Conservation (phyloP, 2,797 vertebrate genomes). For the Notoglanidium macrostoma region DNA sequence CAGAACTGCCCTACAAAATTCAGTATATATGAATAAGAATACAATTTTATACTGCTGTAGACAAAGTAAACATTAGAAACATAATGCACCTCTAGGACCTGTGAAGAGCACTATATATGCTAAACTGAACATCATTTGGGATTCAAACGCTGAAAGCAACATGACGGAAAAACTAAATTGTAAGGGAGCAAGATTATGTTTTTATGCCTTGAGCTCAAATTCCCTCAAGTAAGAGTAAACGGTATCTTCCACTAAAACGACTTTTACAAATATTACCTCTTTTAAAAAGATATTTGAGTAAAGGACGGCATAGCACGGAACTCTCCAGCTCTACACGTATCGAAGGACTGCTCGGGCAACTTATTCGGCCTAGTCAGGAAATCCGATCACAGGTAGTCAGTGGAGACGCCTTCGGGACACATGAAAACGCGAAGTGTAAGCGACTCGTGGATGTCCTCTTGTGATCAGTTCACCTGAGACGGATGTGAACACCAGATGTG, state of each 20-base stretch:
- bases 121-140: not conserved
- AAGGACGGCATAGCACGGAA: not conserved
- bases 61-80: not conserved
- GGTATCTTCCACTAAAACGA: too few relatives aligned
- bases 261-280: not conserved
- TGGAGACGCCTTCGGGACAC: not conserved
- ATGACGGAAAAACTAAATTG: not conserved
- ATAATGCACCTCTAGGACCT: not conserved
- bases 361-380: not conserved
- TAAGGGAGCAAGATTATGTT: not conserved
- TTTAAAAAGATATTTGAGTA: not conserved
- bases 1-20: not conserved
- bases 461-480: not conserved
- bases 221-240: not conserved
- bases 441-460: not conserved
- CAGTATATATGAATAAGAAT: not conserved
- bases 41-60: not conserved
- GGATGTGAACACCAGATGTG: not conserved
- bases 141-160: not conserved
- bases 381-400: not conserved
- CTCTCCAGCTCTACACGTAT: not conserved
- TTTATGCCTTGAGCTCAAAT: not conserved
- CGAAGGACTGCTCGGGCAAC: not conserved
- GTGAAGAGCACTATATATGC: not conserved
- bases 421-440: not conserved